These are phyloP conservation scores for Phainopepla nitens DNA, from an alignment of 2,113 vertebrate genomes.

Conservation along the genomic window DNA sequence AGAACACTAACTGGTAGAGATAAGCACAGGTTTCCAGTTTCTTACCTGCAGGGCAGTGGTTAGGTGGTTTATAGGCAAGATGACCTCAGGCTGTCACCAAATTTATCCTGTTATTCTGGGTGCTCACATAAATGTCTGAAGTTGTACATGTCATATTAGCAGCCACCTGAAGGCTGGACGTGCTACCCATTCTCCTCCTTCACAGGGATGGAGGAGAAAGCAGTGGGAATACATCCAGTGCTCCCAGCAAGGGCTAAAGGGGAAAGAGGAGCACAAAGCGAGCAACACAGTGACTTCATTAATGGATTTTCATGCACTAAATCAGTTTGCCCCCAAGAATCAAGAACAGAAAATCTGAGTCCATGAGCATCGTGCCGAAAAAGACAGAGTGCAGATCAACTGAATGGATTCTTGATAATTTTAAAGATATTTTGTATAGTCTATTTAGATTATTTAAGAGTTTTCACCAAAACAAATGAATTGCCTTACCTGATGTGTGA, in stretches of 20 bases:
- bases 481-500: not conserved
- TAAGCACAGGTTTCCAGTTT: constrained; percentile 27
- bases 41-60: constrained; percentile 34
- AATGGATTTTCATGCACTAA: not conserved
- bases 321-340: not conserved
- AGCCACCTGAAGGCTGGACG: not conserved
- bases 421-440: not conserved
- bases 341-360: not conserved
- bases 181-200: not conserved
- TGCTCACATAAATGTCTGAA: constrained; percentile 3
- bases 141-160: constrained; percentile 2
- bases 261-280: not conserved
- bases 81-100: not conserved
- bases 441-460: not conserved
- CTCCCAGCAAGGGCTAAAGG: not conserved
- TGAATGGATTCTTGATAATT: not conserved
- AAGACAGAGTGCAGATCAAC: not conserved
- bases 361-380: not conserved
- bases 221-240: not conserved
- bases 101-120: not conserved
- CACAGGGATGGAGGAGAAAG: not conserved
- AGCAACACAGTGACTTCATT: not conserved
- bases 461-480: not conserved
- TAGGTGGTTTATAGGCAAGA: not conserved
- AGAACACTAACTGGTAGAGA: not conserved